phyloP scores from a whole-genome alignment of 23 tunicate species.

The Corella eumyota region DNA sequence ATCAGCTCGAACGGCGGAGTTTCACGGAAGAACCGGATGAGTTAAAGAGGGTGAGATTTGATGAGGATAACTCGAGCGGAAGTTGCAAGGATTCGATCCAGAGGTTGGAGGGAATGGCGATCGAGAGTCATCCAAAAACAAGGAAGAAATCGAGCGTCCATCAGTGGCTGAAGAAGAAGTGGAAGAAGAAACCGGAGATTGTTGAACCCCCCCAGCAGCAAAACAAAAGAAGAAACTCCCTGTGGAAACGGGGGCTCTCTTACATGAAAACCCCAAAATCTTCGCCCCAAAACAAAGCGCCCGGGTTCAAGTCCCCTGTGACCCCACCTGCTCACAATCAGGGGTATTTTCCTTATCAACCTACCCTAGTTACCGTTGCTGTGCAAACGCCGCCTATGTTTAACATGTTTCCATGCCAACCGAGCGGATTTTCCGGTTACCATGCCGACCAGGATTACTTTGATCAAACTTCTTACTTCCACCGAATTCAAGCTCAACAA shows the following conservation, averaged over 20 bases:
- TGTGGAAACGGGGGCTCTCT: slow-evolving; percentile 49
- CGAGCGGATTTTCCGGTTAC: background rate
- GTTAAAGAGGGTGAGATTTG: no score
- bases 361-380: slow-evolving; percentile 19
- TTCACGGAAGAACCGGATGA: no score
- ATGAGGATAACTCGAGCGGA: no score
- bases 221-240: slow-evolving; percentile 13
- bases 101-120: no score
- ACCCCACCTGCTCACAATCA: background rate
- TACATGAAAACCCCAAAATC: slow-evolving; percentile 36
- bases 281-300: background rate
- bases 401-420: slow-evolving; percentile 6
- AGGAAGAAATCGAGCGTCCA: slow-evolving; percentile 33
- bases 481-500: slow-evolving; percentile 24
- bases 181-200: slow-evolving; percentile 12
- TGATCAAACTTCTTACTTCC: slow-evolving; percentile 14
- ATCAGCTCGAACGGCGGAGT: no score
- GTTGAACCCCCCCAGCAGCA: background rate
- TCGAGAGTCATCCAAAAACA: no score
- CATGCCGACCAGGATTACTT: slow-evolving; percentile 13
- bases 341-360: background rate
- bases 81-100: no score
- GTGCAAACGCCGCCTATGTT: slow-evolving; percentile 19
- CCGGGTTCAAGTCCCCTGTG: background rate
- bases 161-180: slow-evolving; percentile 32